Evolutionary conservation across 64 coral and sea anemone genomes (phyloP).

Genomic region (Pachyseris speciosa): DNA sequence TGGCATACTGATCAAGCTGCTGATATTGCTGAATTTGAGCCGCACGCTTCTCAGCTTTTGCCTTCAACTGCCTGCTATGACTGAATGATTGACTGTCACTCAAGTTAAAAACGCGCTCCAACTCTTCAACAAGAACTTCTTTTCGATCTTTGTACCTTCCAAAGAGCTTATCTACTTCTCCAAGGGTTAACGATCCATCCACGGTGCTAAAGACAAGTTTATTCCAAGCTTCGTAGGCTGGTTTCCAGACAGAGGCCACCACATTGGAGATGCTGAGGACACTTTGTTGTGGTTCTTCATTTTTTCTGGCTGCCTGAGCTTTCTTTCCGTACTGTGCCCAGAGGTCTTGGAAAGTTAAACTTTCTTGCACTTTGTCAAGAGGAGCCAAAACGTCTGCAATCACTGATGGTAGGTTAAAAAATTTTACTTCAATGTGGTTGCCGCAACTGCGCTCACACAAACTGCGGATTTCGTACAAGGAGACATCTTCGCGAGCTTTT

Average conservation of each 20-base stretch:
- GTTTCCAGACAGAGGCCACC: slow-evolving; percentile 10
- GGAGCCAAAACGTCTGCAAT: neutral
- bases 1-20: neutral
- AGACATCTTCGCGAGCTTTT: neutral
- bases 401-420: slow-evolving; percentile 8
- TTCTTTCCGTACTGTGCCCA: slow-evolving; percentile 18
- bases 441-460: neutral
- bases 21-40: neutral
- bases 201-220: neutral
- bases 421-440: neutral
- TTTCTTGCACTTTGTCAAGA: neutral
- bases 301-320: neutral
- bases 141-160: neutral
- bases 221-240: slow-evolving; percentile 9
- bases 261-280: slow-evolving; percentile 23
- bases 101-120: neutral
- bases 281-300: neutral
- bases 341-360: slow-evolving; percentile 20
- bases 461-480: neutral
- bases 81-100: neutral
- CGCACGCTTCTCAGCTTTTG: neutral
- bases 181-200: slow-evolving; percentile 18
- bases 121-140: slow-evolving; percentile 5
- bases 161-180: slow-evolving; percentile 48
- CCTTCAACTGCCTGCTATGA: neutral